Evolutionary conservation across 2,888 invertebrate species (phyloP).

Genomic region (Caenorhabditis imperialis): DNA sequence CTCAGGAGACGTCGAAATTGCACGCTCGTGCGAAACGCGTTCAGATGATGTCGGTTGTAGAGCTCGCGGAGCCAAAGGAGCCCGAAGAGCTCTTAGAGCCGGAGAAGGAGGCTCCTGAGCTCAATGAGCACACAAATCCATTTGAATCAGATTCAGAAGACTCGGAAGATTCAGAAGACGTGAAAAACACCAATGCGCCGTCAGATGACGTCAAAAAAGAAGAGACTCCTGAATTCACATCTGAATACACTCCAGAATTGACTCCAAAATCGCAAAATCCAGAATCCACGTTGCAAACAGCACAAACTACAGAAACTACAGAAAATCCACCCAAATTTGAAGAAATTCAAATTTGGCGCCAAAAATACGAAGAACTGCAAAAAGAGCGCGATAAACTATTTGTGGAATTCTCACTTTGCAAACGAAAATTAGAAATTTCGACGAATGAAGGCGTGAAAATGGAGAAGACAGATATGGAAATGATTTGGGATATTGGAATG

Average conservation of each 20-base stretch:
- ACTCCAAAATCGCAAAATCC: no score
- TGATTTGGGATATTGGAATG: conserved; percentile 52
- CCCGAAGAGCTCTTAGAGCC: neutral
- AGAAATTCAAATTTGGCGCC: neutral
- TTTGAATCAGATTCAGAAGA: conserved; percentile 8
- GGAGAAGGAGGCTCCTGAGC: conserved; percentile 1
- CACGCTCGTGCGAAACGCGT: neutral
- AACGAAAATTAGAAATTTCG: conserved; percentile 36
- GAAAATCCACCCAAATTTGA: neutral
- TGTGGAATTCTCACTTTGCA: conserved; percentile 57
- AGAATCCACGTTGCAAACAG: no score
- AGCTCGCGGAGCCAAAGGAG: no score
- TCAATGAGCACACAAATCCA: conserved; percentile 6
- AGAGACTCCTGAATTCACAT: no score
- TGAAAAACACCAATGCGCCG: neutral
- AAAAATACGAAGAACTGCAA: conserved; percentile 31
- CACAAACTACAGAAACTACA: neutral
- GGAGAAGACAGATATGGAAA: conserved; percentile 36
- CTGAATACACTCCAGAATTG: no score
- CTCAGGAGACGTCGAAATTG: neutral
- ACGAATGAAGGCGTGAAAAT: conserved; percentile 14
- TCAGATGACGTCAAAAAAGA: neutral
- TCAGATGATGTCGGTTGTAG: no score
- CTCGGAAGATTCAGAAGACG: neutral
- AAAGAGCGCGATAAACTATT: conserved; percentile 54